Conservation (phyloP, 2,113 vertebrate genomes). For the Rhinolophus sinicus region DNA sequence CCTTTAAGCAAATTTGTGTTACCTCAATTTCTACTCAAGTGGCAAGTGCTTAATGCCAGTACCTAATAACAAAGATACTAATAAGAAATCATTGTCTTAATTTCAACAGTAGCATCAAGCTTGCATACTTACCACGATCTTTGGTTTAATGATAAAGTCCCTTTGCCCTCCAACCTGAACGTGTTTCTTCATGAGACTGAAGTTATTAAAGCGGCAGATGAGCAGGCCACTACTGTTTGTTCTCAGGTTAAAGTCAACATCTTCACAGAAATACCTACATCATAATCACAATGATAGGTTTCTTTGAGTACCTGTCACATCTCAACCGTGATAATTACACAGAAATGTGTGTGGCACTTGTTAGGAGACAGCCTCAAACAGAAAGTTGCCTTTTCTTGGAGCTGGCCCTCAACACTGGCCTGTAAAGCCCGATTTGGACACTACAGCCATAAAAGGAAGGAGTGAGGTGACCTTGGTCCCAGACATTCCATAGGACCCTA, state of each 20-base stretch:
- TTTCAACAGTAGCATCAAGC: not conserved
- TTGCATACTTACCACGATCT: conserved; percentile 89
- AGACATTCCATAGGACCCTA: not conserved
- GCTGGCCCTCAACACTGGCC: not conserved
- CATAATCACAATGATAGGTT: conserved; percentile 37
- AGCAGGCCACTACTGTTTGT: conserved; percentile 95
- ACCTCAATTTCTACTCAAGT: not conserved
- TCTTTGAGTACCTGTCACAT: not conserved
- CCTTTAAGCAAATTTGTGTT: not conserved
- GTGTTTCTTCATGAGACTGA: conserved; percentile 98
- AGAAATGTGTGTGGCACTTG: not conserved
- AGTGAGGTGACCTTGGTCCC: not conserved
- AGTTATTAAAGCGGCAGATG: conserved; percentile 97
- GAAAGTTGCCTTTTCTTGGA: not conserved
- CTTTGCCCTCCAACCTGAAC: conserved; percentile 95
- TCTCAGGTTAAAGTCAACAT: conserved; percentile 97
- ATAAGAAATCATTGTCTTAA: not conserved
- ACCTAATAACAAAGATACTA: not conserved
- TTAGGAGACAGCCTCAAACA: not conserved
- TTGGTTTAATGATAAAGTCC: conserved; percentile 94
- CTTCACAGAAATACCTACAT: conserved; percentile 96
- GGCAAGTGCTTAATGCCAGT: not conserved
- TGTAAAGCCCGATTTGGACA: too few species aligned
- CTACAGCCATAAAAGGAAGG: not conserved
- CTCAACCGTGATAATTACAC: not conserved